phyloP scores from a whole-genome alignment of 2,888 invertebrate species.

The Ophion ellenae region DNA sequence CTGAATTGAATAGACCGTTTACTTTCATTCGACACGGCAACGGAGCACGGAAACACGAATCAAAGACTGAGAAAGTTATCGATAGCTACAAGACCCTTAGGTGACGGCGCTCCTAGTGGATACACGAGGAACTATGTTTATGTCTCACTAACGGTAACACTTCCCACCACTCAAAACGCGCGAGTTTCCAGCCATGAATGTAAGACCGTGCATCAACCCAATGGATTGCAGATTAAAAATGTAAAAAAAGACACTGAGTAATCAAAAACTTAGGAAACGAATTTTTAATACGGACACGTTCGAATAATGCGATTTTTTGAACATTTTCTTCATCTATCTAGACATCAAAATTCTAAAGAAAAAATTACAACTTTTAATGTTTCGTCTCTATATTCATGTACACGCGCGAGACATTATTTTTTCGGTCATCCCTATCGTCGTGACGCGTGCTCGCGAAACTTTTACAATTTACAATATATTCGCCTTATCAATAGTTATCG shows the following conservation, averaged over 20 bases:
- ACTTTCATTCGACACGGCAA: not conserved
- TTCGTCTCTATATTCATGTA: slow-evolving; percentile 36
- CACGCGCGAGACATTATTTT: slow-evolving; percentile 26
- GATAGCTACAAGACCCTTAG: no score
- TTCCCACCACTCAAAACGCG: no score
- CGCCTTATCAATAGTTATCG: slow-evolving; percentile 34
- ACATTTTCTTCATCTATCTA: slow-evolving; percentile 41
- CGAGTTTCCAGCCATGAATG: no score
- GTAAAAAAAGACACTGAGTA: slow-evolving; percentile 11
- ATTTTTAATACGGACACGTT: slow-evolving; percentile 23
- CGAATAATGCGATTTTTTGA: slow-evolving; percentile 36
- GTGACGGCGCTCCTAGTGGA: no score
- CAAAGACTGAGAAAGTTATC: no score
- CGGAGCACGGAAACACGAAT: no score
- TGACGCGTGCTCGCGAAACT: slow-evolving; percentile 25
- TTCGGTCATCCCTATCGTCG: slow-evolving; percentile 1
- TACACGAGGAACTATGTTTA: no score
- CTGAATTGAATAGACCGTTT: no score
- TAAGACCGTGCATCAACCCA: no score
- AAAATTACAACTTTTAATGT: slow-evolving; percentile 49
- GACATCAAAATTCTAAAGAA: slow-evolving; percentile 67
- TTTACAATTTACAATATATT: slow-evolving; percentile 59
- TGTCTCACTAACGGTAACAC: no score
- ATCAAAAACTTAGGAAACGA: not conserved
- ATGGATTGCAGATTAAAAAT: not conserved